Evolutionary conservation across 2,888 invertebrate genomes (phyloP).

Genomic region (Elegia similella): DNA sequence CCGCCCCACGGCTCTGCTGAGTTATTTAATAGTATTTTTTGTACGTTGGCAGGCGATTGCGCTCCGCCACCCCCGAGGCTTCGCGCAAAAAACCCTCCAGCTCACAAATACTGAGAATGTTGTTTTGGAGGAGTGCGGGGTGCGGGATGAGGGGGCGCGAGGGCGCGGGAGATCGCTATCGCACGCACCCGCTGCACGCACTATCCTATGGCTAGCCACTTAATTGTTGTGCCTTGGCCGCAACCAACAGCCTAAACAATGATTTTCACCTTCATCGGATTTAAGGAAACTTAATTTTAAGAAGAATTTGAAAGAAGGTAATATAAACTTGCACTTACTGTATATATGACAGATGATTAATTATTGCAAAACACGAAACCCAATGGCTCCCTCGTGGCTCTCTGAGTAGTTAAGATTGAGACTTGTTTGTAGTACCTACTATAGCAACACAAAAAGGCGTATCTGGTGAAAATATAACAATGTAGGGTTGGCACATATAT

Average conservation of each 20-base stretch:
- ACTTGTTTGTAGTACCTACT: too few relatives aligned
- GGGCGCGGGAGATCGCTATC: conserved; percentile 73
- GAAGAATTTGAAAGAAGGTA: background rate
- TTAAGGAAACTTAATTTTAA: background rate
- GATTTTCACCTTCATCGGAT: conserved; percentile 14
- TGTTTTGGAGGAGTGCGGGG: conserved; percentile 67
- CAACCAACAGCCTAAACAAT: conserved; percentile 42
- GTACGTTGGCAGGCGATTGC: conserved; percentile 74
- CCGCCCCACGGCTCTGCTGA: conserved; percentile 74
- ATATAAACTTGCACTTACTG: too few relatives aligned
- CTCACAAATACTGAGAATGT: conserved; percentile 76
- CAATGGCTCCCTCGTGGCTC: too few relatives aligned
- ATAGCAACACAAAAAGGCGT: too few relatives aligned
- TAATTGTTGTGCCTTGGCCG: conserved; percentile 68
- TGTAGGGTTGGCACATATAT: too few relatives aligned
- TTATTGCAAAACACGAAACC: too few relatives aligned
- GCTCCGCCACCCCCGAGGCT: conserved; percentile 77
- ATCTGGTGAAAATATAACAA: too few relatives aligned
- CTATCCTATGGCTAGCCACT: conserved; percentile 77
- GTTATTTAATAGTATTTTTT: conserved; percentile 80
- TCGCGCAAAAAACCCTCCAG: conserved; percentile 79
- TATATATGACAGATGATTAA: too few relatives aligned
- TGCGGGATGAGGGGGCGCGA: conserved; percentile 43
- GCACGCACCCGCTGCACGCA: conserved; percentile 80
- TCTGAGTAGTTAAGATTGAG: too few relatives aligned